Base-by-base conservation (phyloP, 2,113 vertebrate species). In the Lipotes vexillifer region DNA sequence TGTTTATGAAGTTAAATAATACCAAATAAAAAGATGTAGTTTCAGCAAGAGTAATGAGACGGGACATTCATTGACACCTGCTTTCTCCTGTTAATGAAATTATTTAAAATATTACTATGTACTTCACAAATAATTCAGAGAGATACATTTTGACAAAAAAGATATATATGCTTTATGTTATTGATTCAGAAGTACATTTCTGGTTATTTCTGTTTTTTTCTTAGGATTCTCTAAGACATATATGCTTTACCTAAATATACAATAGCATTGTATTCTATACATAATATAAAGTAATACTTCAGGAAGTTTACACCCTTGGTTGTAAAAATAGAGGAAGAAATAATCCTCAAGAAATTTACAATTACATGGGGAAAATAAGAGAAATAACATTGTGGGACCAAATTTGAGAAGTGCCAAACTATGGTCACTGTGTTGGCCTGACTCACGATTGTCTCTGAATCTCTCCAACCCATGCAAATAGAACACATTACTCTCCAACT, bases 1-100 rank as follows among this genome's bases (percentile, higher is more conserved):
- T 38, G 9, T 6, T 65, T 68, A 31, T 78, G 15, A 65, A 94
- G 57, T 92, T 88, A 94, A 36, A 68, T 72, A 74, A 65, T 72
- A 72, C 0, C 21, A 77, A 29, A 27, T 75, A 55, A 88, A 27
- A 84, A 80, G 2, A 29, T n/a, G 0, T 25, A 87, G 25, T 31
- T 86, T 86, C 69, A 95, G 6, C 20, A 59, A 63, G 52, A 74
- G 4, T 66, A n/a, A 33, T 77, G 14, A 63, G 20, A 44, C 25
- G 25, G 18, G 18, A 57, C 12, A 55, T 63, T 87, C 33, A 57
- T 9, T 72, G 41, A 61, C 29, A 88, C 3, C 1, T 88, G 12
- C 3, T n/a, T 69, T 78, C 6, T 52, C 49, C 33, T 68, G 4
- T 80, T 78, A 72, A 57, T 65, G 10, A 85, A 94, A 36, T 80